Evolutionary conservation across 2,797 vertebrate species (phyloP).

Genomic region (Tiaroga cobitis): DNA sequence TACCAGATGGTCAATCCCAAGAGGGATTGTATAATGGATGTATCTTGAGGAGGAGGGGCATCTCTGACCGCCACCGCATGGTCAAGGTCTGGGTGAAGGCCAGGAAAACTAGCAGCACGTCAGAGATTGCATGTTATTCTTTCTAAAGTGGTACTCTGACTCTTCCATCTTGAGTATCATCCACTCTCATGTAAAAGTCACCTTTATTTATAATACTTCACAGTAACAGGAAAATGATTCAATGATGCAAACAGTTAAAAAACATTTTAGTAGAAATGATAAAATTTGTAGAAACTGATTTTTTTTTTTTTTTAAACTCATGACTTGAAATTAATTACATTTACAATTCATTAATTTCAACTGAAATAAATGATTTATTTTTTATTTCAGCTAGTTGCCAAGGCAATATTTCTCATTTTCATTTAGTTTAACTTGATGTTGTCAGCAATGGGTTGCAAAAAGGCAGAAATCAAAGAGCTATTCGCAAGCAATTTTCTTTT

Average conservation of each 20-base stretch:
- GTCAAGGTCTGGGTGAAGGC: constrained; percentile 1
- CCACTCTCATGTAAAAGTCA: background rate
- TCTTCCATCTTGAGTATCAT: background rate
- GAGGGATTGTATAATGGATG: constrained; percentile 3
- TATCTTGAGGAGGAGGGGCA: background rate
- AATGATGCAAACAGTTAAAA: background rate
- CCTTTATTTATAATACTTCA: background rate
- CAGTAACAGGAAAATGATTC: background rate
- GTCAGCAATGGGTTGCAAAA: background rate
- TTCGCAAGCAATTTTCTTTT: background rate
- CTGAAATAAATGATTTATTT: too few species aligned
- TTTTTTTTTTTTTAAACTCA: too few species aligned
- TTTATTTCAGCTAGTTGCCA: background rate
- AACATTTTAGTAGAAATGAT: too few species aligned
- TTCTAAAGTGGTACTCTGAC: background rate
- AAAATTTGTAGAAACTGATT: too few species aligned
- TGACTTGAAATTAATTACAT: too few species aligned
- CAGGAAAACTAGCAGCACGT: background rate
- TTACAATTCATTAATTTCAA: too few species aligned
- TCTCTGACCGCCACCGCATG: background rate
- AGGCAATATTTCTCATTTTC: too few species aligned
- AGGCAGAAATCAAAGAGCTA: background rate
- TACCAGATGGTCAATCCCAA: background rate
- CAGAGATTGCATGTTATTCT: background rate
- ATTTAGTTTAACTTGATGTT: too few species aligned